Conservation (phyloP, 1,140 invertebrate species). For the Notospermus geniculatus region DNA sequence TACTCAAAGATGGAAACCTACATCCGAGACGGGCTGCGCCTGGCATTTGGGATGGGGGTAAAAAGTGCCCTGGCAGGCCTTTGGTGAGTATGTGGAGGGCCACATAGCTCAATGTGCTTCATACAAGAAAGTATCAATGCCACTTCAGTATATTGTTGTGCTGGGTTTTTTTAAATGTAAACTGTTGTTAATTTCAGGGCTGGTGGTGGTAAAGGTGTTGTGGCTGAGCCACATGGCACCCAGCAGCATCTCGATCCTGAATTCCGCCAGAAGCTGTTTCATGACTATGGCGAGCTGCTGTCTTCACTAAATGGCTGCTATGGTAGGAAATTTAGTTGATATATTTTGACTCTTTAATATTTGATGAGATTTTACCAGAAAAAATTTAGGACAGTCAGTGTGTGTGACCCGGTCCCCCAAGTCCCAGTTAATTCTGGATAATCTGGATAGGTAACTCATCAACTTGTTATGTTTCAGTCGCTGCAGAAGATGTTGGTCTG, state of each 20-base stretch:
- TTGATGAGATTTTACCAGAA: too few species aligned
- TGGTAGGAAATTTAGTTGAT: conserved; percentile 21
- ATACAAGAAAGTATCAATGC: too few species aligned
- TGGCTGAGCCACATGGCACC: conserved; percentile 22
- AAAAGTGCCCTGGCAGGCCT: conserved; percentile 35
- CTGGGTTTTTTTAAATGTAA: neutral
- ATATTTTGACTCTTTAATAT: neutral
- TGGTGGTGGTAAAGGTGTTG: conserved; percentile 37
- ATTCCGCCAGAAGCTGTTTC: conserved; percentile 30
- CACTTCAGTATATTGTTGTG: neutral
- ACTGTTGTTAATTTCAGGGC: conserved; percentile 23
- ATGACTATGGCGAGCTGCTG: conserved; percentile 39
- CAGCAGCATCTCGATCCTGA: conserved; percentile 25
- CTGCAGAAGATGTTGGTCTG: conserved; percentile 7
- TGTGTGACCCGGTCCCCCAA: too few species aligned
- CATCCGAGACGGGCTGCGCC: conserved; percentile 25
- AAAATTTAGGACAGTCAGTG: too few species aligned
- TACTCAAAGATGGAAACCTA: conserved; percentile 24
- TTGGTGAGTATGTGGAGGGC: conserved; percentile 32
- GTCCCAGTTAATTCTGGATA: too few species aligned
- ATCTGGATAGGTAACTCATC: too few species aligned
- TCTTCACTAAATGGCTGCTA: conserved; percentile 38
- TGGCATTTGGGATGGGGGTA: conserved; percentile 28
- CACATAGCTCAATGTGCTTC: too few species aligned
- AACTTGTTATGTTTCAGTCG: neutral